Evolutionary conservation across 2,888 invertebrate genomes (phyloP), one percentile per base, ranked within the genome.

Genomic region (Oscheius onirici): DNA sequence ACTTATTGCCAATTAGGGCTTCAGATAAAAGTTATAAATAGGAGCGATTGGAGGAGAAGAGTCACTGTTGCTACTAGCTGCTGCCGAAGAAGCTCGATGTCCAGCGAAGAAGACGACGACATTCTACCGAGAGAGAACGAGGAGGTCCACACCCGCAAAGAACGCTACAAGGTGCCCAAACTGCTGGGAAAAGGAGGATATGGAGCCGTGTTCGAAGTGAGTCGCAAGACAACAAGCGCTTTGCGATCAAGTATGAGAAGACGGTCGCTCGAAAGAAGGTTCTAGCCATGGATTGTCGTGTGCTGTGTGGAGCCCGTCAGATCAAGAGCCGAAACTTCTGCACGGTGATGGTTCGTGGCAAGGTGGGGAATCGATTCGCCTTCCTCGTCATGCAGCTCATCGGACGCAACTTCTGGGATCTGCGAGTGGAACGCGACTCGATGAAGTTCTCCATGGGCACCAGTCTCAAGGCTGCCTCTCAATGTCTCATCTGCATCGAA

Each of bases 351-450:
- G 83, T 83, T 66, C 74, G 80, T 15, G 84, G 81, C 3, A 70
- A 75, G 15, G 70, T 80, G 13, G 68, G 72, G 20, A 76, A 74
- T 24, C 75, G 80, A 0, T 83, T 84, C 78, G 70, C 72, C 55
- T 83, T 79, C 51, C 57, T 84, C 52, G 78, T 83, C 24, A 84
- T 84, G 84, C 78, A 75, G 49, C 57, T 84, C 78, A 75, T 84
- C 44, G 83, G 83, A 17, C 77, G 71, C 55, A 83, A 82, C 55
- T 68, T 84, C 20, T 82, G 81, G 84, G 84, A 84, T 66, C 66
- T 83, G 34, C 65, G 83, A 51, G 69, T 80, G 46, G 77, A 79
- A 8, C 73, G 75, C 3, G 67, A 73, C 0, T 69, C 73, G 24
- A 55, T 72, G n/a, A 54, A 69, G 28, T 80, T 78, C 72, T 72